Evolutionary conservation across 1,140 invertebrate species (phyloP).

Genomic region (Musca vetustissima): DNA sequence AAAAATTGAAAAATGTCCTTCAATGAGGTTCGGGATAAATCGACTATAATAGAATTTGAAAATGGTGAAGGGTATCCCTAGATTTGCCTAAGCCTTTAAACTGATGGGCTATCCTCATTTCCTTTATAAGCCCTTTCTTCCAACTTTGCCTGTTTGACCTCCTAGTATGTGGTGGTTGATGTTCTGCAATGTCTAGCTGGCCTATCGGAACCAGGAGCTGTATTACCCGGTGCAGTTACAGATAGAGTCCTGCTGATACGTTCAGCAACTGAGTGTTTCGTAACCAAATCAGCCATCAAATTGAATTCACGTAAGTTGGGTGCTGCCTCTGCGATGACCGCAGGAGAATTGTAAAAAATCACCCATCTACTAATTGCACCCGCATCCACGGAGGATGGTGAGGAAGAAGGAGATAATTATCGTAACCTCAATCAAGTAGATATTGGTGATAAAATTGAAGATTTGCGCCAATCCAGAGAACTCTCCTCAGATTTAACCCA

Average conservation of each 20-base stretch:
- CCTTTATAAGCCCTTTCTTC: conserved; percentile 69
- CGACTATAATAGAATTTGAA: background rate
- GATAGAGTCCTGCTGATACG: conserved; percentile 89
- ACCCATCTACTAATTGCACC: conserved; percentile 70
- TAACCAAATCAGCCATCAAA: conserved; percentile 85
- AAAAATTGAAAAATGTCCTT: conserved; percentile 59
- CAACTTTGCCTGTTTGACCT: conserved; percentile 55
- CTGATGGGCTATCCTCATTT: conserved; percentile 86
- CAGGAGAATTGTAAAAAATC: conserved; percentile 92
- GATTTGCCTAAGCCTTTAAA: conserved; percentile 94
- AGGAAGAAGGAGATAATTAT: too few relatives aligned
- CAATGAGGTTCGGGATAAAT: conserved; percentile 63
- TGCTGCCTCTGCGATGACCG: conserved; percentile 92
- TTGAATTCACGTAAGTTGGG: conserved; percentile 95
- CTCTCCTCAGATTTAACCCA: conserved; percentile 88
- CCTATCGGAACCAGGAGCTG: conserved; percentile 81
- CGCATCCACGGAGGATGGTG: conserved; percentile 29
- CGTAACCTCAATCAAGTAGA: too few relatives aligned
- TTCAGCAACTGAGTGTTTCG: conserved; percentile 85
- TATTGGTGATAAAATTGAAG: too few relatives aligned
- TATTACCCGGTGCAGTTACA: conserved; percentile 67
- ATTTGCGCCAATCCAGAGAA: too few relatives aligned
- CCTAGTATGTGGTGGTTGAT: conserved; percentile 85
- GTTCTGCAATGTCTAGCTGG: conserved; percentile 89
- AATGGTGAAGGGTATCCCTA: conserved; percentile 59